Conservation (phyloP, 2,797 vertebrate genomes). For the Danio tinwini region DNA sequence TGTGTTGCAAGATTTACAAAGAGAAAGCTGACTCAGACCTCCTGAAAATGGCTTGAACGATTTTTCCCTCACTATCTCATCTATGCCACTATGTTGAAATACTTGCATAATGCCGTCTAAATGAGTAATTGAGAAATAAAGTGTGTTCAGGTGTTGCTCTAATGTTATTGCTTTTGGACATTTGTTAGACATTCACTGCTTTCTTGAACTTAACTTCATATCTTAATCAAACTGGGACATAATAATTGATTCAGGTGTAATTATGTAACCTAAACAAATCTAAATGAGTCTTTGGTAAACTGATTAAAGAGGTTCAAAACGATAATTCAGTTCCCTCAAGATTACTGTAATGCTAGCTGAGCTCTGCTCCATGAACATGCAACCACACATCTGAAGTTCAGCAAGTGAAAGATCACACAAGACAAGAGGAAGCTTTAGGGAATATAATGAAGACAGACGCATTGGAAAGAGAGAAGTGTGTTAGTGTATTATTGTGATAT, state of each 20-base stretch:
- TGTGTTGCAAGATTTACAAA: too few relatives aligned
- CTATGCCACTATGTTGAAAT: too few relatives aligned
- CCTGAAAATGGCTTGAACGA: too few relatives aligned
- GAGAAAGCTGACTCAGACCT: too few relatives aligned
- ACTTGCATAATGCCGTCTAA: too few relatives aligned
- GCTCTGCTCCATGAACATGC: not conserved
- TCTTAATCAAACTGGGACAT: too few relatives aligned
- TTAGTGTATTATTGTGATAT: conserved; percentile 8
- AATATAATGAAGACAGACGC: not conserved
- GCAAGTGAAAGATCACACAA: conserved; percentile 7
- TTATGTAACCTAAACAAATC: not conserved
- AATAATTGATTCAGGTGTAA: not conserved
- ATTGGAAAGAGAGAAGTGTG: not conserved
- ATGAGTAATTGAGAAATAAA: too few relatives aligned
- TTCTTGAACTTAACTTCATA: too few relatives aligned
- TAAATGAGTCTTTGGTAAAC: not conserved
- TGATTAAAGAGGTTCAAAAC: not conserved
- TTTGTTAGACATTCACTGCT: too few relatives aligned
- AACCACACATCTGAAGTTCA: not conserved
- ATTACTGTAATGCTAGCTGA: not conserved
- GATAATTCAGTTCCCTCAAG: not conserved
- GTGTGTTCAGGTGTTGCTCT: too few relatives aligned
- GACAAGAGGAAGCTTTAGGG: conserved; percentile 1
- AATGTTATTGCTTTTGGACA: too few relatives aligned
- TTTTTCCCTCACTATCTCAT: too few relatives aligned